Evolutionary conservation across 2,888 invertebrate species (phyloP).

Genomic region (Uloborus plumipes): DNA sequence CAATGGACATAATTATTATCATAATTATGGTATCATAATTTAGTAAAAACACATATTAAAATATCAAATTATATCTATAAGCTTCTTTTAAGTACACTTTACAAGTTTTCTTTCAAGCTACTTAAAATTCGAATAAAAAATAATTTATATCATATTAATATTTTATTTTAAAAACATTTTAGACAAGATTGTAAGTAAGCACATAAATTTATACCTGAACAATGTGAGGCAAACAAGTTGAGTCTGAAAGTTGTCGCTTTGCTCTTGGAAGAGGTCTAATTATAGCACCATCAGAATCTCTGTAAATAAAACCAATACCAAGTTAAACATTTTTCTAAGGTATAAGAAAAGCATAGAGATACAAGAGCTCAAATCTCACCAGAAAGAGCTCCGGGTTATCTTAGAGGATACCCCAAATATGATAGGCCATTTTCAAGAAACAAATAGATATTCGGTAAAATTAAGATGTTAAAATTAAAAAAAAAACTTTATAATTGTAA

Average conservation of each 20-base stretch:
- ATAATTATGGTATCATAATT: neutral
- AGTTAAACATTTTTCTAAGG: neutral
- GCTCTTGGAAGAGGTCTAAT: conserved; percentile 94
- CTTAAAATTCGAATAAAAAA: too few species aligned
- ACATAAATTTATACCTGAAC: conserved; percentile 75
- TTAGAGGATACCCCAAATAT: too few species aligned
- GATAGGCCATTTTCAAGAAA: too few species aligned
- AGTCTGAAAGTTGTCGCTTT: conserved; percentile 88
- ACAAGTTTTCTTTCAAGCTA: too few species aligned
- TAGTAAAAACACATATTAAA: neutral
- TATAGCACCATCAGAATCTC: conserved; percentile 92
- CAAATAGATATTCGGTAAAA: too few species aligned
- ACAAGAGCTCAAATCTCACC: too few species aligned
- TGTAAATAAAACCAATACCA: conserved; percentile 69
- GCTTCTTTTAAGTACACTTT: neutral
- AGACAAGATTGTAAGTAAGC: neutral
- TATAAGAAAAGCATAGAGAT: neutral
- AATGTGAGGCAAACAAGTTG: conserved; percentile 90
- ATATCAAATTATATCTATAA: neutral
- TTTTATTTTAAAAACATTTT: neutral
- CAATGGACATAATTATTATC: neutral
- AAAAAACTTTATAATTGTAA: too few species aligned
- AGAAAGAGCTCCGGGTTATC: too few species aligned
- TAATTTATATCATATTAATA: too few species aligned
- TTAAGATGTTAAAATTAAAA: too few species aligned